These are phyloP conservation scores for Mormyrus hasselquistii DNA, from an alignment of 2,797 vertebrate genomes.

Conservation along the genomic window DNA sequence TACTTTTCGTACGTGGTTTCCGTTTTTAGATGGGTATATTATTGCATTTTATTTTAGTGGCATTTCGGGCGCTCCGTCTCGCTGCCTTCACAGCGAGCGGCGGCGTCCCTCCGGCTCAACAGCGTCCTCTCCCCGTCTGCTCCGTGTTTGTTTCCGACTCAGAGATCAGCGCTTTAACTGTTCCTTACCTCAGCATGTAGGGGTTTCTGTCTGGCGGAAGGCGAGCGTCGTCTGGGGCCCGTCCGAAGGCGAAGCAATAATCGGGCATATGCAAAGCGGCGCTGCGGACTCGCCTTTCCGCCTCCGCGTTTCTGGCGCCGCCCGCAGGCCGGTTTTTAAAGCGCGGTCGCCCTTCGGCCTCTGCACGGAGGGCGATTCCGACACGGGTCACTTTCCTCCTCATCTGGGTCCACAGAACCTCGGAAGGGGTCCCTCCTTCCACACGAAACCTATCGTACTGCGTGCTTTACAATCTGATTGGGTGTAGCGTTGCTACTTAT, in stretches of 20 bases:
- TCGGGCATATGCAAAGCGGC: constrained; percentile 42
- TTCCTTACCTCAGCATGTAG: constrained; percentile 38
- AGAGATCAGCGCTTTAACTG: constrained; percentile 21
- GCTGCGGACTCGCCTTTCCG: constrained; percentile 35
- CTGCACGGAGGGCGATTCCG: background rate
- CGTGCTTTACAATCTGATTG: constrained; percentile 60
- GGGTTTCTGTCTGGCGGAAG: constrained; percentile 41
- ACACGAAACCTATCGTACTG: constrained; percentile 50
- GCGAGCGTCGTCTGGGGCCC: background rate
- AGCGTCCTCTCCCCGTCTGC: constrained; percentile 18
- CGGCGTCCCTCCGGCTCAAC: constrained; percentile 35
- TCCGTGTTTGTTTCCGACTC: constrained; percentile 42
- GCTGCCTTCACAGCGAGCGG: constrained; percentile 48
- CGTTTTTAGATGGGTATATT: constrained; percentile 2
- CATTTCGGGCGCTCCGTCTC: constrained; percentile 20
- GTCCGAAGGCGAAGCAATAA: constrained; percentile 73
- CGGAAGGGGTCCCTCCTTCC: background rate
- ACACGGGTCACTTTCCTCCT: constrained; percentile 12
- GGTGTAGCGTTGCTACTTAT: constrained; percentile 45
- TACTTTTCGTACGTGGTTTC: constrained; percentile 37
- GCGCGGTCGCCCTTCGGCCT: constrained; percentile 31
- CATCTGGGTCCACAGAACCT: background rate
- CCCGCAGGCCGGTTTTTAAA: constrained; percentile 33
- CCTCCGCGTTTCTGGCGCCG: constrained; percentile 34
- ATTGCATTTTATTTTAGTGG: constrained; percentile 48